A percentile compares a stretch with the other conserved stretches of the same genome.
Evolutionary conservation across 1,140 invertebrate genomes (phyloP).

Genomic region (Drosophila tropicalis): DNA sequence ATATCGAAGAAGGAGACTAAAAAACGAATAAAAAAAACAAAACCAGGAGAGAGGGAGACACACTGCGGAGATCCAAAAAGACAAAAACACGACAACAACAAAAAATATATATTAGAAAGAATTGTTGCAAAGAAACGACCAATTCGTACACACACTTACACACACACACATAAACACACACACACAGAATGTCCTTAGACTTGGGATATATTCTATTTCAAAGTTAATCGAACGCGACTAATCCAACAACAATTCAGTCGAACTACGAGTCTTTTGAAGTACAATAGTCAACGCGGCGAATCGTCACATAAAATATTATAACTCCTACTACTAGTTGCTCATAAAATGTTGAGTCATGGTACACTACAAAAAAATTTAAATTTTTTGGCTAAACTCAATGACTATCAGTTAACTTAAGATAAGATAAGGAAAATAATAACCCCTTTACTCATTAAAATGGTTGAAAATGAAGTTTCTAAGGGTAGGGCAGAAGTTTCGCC

Average conservation of each 20-base stretch:
- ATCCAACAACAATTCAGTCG: background rate
- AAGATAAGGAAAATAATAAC: too few relatives aligned
- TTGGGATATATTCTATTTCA: background rate
- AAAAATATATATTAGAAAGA: constrained; percentile 8
- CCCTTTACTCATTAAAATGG: too few relatives aligned
- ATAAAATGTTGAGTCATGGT: too few relatives aligned
- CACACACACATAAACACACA: background rate
- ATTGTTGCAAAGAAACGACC: background rate
- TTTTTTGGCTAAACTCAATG: too few relatives aligned
- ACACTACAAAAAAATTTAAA: too few relatives aligned
- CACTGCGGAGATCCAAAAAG: constrained; percentile 36
- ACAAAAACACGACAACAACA: constrained; percentile 24
- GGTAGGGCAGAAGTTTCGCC: too few relatives aligned
- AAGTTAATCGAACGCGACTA: background rate
- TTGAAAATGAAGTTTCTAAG: too few relatives aligned
- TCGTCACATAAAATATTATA: background rate
- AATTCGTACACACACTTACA: background rate
- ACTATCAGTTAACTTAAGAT: too few relatives aligned
- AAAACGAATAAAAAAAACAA: background rate
- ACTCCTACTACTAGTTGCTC: too few relatives aligned
- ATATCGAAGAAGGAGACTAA: constrained; percentile 41
- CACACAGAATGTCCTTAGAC: background rate
- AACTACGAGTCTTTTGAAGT: background rate
- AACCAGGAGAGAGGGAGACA: constrained; percentile 14
- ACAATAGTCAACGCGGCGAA: background rate